phyloP scores from a whole-genome alignment of 23 tunicate species.

The Trididemnum nubilum region DNA sequence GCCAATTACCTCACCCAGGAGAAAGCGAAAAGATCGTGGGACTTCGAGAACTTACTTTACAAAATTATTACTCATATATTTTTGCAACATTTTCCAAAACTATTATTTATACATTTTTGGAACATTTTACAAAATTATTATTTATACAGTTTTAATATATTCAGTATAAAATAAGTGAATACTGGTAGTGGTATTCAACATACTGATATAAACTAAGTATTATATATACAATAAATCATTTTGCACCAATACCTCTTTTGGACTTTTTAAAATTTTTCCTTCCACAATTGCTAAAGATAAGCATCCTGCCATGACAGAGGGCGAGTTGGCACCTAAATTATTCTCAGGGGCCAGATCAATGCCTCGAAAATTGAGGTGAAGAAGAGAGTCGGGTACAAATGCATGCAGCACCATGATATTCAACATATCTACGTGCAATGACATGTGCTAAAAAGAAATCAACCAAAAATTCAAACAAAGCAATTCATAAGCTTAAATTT shows the following conservation, averaged over 20 bases:
- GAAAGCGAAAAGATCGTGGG: no score
- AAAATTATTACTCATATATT: no score
- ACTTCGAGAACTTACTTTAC: no score
- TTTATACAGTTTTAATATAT: no score
- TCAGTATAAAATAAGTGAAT: no score
- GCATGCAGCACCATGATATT: conserved; percentile 87
- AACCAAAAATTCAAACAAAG: background rate
- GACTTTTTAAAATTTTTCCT: conserved; percentile 86
- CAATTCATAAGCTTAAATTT: no score
- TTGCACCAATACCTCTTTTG: conserved; percentile 64
- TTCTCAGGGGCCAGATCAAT: conserved; percentile 52
- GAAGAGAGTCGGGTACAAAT: conserved; percentile 79
- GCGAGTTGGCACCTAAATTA: background rate
- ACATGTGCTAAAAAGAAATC: conserved; percentile 54
- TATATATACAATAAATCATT: background rate
- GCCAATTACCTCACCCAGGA: no score
- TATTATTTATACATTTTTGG: no score
- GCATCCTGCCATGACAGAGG: conserved; percentile 20
- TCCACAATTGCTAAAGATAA: conserved; percentile 45
- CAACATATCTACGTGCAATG: conserved; percentile 62
- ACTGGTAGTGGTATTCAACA: background rate
- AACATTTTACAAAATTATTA: no score
- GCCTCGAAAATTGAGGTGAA: conserved; percentile 58
- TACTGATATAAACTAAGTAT: background rate
- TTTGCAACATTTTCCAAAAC: no score